phyloP scores from a whole-genome alignment of 2,888 invertebrate species.

The Tanypteryx hageni region DNA sequence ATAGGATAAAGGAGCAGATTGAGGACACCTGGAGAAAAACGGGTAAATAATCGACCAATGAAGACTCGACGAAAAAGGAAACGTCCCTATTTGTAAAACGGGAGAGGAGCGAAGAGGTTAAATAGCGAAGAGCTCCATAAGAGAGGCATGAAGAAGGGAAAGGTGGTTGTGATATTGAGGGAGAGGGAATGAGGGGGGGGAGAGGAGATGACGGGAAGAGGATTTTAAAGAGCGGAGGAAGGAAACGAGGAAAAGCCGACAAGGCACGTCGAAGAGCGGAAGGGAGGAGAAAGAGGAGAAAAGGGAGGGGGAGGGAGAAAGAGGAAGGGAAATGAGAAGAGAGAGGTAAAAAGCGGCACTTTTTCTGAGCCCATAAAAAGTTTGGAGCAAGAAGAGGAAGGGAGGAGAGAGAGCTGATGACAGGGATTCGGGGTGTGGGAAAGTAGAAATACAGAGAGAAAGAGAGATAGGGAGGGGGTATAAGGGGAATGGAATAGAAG shows the following conservation, averaged over 20 bases:
- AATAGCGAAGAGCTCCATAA: not conserved
- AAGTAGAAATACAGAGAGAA: not conserved
- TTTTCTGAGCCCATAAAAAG: not conserved
- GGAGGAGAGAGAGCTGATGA: not conserved
- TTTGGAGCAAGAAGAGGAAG: not conserved
- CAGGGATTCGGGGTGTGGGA: not conserved
- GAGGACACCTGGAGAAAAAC: not conserved
- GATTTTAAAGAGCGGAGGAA: constrained; percentile 15
- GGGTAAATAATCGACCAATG: not conserved
- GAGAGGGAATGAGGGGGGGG: not conserved
- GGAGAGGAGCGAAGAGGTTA: not conserved
- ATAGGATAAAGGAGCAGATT: not conserved
- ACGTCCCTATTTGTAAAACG: not conserved
- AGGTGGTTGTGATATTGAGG: constrained; percentile 25
- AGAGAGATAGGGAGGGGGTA: not conserved
- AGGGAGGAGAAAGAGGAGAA: not conserved
- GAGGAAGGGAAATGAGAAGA: not conserved
- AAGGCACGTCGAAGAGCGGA: not conserved
- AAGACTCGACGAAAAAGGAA: not conserved
- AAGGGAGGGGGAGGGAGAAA: not conserved
- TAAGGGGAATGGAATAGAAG: not conserved
- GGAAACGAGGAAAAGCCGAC: not conserved
- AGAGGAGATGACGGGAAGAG: constrained; percentile 8
- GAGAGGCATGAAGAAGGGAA: not conserved
- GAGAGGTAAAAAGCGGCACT: not conserved